These are phyloP conservation scores for Saturnia pavonia DNA, from an alignment of 2,888 invertebrate genomes.

Conservation along the genomic window DNA sequence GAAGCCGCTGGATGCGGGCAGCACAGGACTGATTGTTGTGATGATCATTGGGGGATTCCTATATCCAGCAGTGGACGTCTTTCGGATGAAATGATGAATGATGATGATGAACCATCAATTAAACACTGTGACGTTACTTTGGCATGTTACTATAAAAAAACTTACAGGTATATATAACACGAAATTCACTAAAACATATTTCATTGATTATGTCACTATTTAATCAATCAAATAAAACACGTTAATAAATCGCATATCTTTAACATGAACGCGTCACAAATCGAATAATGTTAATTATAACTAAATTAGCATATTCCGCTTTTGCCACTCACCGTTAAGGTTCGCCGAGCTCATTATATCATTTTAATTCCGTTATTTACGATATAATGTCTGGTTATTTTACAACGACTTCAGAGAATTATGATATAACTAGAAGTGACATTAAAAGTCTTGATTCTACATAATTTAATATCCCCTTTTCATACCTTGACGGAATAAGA, in stretches of 20 bases:
- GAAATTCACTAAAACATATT: not conserved
- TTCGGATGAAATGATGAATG: too few relatives aligned
- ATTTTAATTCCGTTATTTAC: conserved; percentile 51
- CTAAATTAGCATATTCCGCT: conserved; percentile 47
- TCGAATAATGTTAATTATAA: conserved; percentile 44
- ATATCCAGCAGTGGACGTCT: too few relatives aligned
- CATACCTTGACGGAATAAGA: not conserved
- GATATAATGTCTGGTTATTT: conserved; percentile 41
- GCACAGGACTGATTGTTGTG: too few relatives aligned
- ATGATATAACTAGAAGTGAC: conserved; percentile 33
- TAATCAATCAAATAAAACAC: conserved; percentile 29
- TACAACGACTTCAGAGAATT: conserved; percentile 45
- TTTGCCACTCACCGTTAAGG: conserved; percentile 13
- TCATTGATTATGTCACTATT: conserved; percentile 22
- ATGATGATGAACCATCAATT: too few relatives aligned
- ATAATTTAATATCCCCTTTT: conserved; percentile 1
- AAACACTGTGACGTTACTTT: too few relatives aligned
- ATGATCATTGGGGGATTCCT: too few relatives aligned
- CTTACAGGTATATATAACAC: too few relatives aligned
- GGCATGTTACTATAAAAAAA: too few relatives aligned
- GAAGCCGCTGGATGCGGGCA: too few relatives aligned
- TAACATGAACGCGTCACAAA: conserved; percentile 41
- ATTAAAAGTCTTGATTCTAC: not conserved
- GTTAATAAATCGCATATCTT: conserved; percentile 37
- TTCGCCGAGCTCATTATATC: conserved; percentile 38